Base-by-base conservation (phyloP, 1,140 invertebrate species). In the Plutomurus gul region DNA sequence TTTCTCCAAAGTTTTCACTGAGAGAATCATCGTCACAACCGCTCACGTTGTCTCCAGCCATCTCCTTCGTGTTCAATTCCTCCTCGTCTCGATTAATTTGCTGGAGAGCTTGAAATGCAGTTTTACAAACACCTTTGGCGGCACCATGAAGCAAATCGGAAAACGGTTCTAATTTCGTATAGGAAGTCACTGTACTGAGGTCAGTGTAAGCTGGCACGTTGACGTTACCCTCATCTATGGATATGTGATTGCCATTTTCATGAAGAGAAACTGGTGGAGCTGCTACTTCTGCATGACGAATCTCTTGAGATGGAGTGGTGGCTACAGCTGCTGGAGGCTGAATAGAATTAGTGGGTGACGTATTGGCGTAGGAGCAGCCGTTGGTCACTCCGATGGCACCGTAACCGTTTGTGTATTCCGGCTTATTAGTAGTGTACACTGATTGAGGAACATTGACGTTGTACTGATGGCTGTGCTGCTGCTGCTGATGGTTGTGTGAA, bases 1-100 rank as follows among this genome's bases (percentile, higher is more conserved):
- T 94, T 89, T 96, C 94, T 43, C 94, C 94, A 86, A 96, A 95
- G 87, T 95, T 95, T 85, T 94, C 93, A 70, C 75, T 51, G 1
- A 78, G 37, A 16, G 47, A 30, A 36, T 82, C 78, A 36, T 83
- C 81, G 25, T 83, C 82, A 36, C 75, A 56, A 13, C 47, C 74
- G 7, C 80, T 77, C 2, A 79, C 47, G 47, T 56, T 60, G 33
- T 81, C 77, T 18, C 46, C 77, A 10, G 49, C 39, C 30, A 60
- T 49, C 40, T 79, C 71, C 20, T 79, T 83, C 30, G 73, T 60
- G 60, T 27, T 73, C 22, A 60, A 70, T 18, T 77, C 56, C 11
- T 76, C 78, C n/a, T 75, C 78, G 18, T 43, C 39, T 4, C 47
- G 51, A 79, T 56, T 82, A 18, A 83, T 78, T 56, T 78, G 80